Evolutionary conservation across 2,113 vertebrate species (phyloP).

Genomic region (Spermophilus dauricus): DNA sequence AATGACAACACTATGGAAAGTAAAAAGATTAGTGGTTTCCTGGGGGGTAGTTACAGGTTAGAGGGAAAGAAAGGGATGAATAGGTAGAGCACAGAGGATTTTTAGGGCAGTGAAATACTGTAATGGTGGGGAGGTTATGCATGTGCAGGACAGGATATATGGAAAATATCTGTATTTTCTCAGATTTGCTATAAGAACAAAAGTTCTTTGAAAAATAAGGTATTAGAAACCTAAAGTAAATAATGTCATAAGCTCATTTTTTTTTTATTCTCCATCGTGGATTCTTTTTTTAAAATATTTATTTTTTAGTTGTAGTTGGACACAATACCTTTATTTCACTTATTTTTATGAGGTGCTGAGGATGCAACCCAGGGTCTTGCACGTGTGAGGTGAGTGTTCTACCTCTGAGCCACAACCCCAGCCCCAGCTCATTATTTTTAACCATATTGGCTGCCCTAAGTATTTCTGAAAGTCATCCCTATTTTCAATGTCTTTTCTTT

Average conservation of each 20-base stretch:
- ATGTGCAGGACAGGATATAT: background rate
- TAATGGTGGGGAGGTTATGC: background rate
- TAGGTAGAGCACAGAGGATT: background rate
- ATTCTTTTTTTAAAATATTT: too few species aligned
- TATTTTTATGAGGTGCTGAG: too few species aligned
- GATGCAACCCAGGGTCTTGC: too few species aligned
- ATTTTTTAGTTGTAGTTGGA: too few species aligned
- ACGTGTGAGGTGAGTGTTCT: too few species aligned
- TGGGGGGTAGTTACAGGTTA: too few species aligned
- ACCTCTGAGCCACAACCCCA: too few species aligned
- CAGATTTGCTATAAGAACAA: background rate
- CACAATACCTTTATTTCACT: too few species aligned
- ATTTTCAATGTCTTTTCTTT: background rate
- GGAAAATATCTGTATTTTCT: background rate
- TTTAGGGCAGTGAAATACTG: background rate
- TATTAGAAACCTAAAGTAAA: background rate
- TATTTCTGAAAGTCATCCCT: constrained; percentile 8
- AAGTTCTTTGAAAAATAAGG: background rate
- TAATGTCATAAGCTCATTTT: background rate
- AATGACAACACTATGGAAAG: background rate
- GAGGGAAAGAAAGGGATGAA: background rate
- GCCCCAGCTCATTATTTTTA: constrained; percentile 8
- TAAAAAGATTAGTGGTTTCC: background rate
- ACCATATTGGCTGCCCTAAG: background rate
- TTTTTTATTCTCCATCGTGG: background rate